Percentiles rank a stretch among this genome's conserved stretches.
Conservation (phyloP, 2,888 invertebrate species). For the Bibio marci region DNA sequence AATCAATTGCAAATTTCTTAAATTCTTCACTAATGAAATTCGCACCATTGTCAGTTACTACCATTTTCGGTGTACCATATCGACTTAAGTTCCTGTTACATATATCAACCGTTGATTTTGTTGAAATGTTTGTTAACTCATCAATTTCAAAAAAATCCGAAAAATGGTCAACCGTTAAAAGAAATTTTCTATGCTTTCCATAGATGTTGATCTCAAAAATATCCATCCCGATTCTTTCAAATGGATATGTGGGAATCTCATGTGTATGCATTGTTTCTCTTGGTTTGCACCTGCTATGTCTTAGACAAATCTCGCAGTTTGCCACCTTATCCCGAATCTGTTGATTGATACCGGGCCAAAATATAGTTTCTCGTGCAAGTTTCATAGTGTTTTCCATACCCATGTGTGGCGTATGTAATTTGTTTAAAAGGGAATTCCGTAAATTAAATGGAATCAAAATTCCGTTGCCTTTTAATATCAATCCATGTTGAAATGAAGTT, state of each 20-base stretch:
- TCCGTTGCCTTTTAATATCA: slow-evolving; percentile 7
- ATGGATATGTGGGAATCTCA: slow-evolving; percentile 9
- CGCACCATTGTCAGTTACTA: slow-evolving; percentile 10
- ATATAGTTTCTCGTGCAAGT: slow-evolving; percentile 8
- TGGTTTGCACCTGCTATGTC: slow-evolving; percentile 2
- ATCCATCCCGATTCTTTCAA: slow-evolving; percentile 11
- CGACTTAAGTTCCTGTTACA: slow-evolving; percentile 10
- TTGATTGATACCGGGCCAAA: slow-evolving; percentile 9
- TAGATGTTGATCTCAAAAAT: slow-evolving; percentile 6
- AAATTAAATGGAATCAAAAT: not conserved
- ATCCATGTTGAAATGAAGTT: slow-evolving; percentile 6
- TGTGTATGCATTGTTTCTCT: slow-evolving; percentile 8
- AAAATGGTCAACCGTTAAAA: slow-evolving; percentile 12
- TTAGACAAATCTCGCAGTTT: not conserved
- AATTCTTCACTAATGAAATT: slow-evolving; percentile 9
- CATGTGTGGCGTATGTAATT: slow-evolving; percentile 7
- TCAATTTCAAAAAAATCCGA: slow-evolving; percentile 12
- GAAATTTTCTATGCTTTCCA: slow-evolving; percentile 5
- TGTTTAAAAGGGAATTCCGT: not conserved
- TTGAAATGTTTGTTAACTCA: slow-evolving; percentile 7
- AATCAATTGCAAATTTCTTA: slow-evolving; percentile 9
- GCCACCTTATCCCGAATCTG: not conserved
- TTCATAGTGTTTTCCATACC: slow-evolving; percentile 7
- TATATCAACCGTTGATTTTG: slow-evolving; percentile 6
- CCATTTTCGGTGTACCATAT: slow-evolving; percentile 9